Base-by-base conservation (phyloP, 2,888 invertebrate species). In the Laothoe populi region DNA sequence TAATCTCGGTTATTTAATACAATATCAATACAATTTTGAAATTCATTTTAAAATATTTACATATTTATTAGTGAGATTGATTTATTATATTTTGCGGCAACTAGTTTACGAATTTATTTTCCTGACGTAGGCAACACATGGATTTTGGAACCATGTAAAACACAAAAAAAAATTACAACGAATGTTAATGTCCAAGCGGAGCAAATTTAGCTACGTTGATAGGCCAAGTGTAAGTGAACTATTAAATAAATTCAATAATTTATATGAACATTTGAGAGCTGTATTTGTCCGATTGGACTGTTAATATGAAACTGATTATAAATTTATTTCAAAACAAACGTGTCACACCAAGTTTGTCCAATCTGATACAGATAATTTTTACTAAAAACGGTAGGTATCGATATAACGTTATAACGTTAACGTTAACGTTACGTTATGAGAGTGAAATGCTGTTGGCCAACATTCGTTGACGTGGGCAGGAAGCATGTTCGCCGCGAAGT, bases 71-170 rank as follows among this genome's bases (percentile, higher is more conserved):
- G 13, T 19, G 19, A 19, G 16, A 19, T 53, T 53, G 19, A 5
- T 53, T 53, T 31, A 53, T 35, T 35, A 0, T 21, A 16, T 31
- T 31, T 53, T 35, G 53, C 16, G 31, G 31, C 19, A 44, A 59
- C 26, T n/a, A 44, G 16, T 59, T 45, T 59, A 45, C 45, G 31
- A 26, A 10, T 45, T 45, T 45, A 42, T 45, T 45, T 31, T 5
- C 24, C 45, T 26, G 45, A 16, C 11, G 44, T 58, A 31, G 59
- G 59, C 59, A 45, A 31, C 45, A 59, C 45, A 44, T 59, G 53
- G 53, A 11, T 35, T 53, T 53, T 31, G 10, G 19, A 53, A 53
- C 53, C 53, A 53, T 35, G 53, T 35, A 19, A 35, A 35, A 53
- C 31, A 19, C 3, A 21, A 23, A 3, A 35, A 35, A 53, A 19